Conservation (phyloP, 2,113 vertebrate species). For the Mellivora capensis region DNA sequence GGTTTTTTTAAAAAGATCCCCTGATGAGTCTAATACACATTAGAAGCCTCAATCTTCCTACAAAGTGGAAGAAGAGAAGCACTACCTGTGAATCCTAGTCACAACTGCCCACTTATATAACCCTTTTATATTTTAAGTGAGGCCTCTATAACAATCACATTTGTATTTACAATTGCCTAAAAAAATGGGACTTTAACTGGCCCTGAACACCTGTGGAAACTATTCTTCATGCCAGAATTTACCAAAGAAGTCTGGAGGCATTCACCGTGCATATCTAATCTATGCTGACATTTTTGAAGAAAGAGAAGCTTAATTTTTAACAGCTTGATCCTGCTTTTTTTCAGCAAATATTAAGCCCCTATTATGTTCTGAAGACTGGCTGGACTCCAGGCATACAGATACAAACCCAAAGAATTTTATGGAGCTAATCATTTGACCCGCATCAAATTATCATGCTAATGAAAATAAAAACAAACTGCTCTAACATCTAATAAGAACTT, state of each 20-base stretch:
- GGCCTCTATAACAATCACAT: background rate
- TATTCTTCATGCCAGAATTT: background rate
- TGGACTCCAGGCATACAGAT: background rate
- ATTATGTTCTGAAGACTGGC: background rate
- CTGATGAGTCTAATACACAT: background rate
- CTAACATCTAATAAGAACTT: background rate
- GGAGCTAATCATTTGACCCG: background rate
- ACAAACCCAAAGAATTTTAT: slow-evolving; percentile 23
- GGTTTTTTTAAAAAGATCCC: no score
- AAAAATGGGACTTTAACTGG: background rate
- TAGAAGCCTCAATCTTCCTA: background rate
- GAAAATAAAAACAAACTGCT: slow-evolving; percentile 32
- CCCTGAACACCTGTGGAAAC: background rate
- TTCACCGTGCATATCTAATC: background rate
- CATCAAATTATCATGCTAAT: slow-evolving; percentile 11
- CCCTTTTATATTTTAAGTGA: background rate
- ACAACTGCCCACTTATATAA: background rate
- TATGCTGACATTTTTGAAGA: slow-evolving; percentile 8
- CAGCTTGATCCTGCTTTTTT: background rate
- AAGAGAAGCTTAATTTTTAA: slow-evolving; percentile 41
- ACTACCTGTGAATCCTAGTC: background rate
- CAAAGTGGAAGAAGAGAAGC: background rate
- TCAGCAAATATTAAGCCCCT: background rate
- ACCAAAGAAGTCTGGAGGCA: background rate
- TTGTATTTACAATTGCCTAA: background rate